These are phyloP conservation scores for Drosophila orena DNA, from an alignment of 1,140 invertebrate species.

Conservation along the genomic window DNA sequence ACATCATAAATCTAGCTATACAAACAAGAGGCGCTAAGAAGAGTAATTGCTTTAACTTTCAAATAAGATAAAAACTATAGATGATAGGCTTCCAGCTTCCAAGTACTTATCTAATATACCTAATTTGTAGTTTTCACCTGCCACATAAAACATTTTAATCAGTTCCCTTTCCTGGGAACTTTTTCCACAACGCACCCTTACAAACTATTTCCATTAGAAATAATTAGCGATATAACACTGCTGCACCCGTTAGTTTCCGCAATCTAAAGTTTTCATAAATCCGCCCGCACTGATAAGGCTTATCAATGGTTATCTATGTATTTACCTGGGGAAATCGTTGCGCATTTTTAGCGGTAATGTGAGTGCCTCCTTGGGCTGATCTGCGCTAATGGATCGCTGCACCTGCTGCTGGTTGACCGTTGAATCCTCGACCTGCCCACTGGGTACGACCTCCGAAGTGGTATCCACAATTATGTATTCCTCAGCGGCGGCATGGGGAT, in stretches of 20 bases:
- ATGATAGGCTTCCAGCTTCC: too few species aligned
- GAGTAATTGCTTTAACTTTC: too few species aligned
- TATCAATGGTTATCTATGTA: conserved; percentile 24
- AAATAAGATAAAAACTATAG: too few species aligned
- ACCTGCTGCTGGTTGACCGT: conserved; percentile 31
- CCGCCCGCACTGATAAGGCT: conserved; percentile 1
- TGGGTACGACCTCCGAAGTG: conserved; percentile 48
- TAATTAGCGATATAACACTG: conserved; percentile 3
- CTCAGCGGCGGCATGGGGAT: conserved; percentile 13
- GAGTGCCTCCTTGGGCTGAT: conserved; percentile 24
- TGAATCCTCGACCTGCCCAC: conserved; percentile 1
- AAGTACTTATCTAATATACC: too few species aligned
- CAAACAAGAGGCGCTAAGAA: too few species aligned
- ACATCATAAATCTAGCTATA: too few species aligned
- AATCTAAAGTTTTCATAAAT: background rate
- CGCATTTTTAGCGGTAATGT: conserved; percentile 21
- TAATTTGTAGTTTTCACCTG: too few species aligned
- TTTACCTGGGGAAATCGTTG: conserved; percentile 74
- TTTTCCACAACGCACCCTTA: background rate
- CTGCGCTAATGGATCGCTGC: conserved; percentile 66
- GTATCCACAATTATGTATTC: conserved; percentile 45
- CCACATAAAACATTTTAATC: background rate
- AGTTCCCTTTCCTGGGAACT: background rate
- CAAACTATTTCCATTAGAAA: background rate
- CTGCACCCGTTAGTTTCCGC: conserved; percentile 11